These are phyloP conservation scores for Hipposideros armiger DNA, from an alignment of 2,113 vertebrate genomes.

Conservation along the genomic window DNA sequence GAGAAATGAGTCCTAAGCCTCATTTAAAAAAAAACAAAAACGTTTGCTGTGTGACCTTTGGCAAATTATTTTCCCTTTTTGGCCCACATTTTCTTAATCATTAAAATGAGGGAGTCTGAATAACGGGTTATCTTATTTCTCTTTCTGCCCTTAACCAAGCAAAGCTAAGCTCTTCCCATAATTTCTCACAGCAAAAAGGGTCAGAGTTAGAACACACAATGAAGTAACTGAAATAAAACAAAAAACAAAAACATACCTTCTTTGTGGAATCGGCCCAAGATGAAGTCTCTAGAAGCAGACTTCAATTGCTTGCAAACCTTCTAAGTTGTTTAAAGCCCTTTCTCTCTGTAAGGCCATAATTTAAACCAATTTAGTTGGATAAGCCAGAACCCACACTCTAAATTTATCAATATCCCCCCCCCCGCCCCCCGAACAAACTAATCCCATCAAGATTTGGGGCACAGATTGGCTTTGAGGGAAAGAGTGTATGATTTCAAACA, in stretches of 20 bases:
- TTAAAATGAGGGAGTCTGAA: conserved; percentile 8
- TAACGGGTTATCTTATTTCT: not conserved
- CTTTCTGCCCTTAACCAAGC: conserved; percentile 23
- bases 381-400: conserved; percentile 49
- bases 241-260: conserved; percentile 12
- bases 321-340: not conserved
- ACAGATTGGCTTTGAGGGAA: conserved; percentile 29
- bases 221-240: conserved; percentile 30
- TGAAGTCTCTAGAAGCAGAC: conserved; percentile 22
- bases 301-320: conserved; percentile 44
- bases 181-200: not conserved
- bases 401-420: conserved; percentile 73
- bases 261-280: conserved; percentile 12
- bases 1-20: not conserved
- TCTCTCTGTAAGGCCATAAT: conserved; percentile 52
- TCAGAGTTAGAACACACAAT: not conserved
- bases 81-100: conserved; percentile 3
- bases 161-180: not conserved
- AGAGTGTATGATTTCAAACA: conserved; percentile 60
- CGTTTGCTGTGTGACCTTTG: not conserved
- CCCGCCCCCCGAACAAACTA: conserved; percentile 63
- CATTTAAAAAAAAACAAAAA: not conserved
- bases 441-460: conserved; percentile 64
- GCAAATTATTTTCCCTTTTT: not conserved
- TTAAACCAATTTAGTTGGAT: conserved; percentile 63